Evolutionary conservation across 2,888 invertebrate genomes (phyloP), one percentile per base, ranked within the genome.

Genomic region (Hypolimnas misippus): DNA sequence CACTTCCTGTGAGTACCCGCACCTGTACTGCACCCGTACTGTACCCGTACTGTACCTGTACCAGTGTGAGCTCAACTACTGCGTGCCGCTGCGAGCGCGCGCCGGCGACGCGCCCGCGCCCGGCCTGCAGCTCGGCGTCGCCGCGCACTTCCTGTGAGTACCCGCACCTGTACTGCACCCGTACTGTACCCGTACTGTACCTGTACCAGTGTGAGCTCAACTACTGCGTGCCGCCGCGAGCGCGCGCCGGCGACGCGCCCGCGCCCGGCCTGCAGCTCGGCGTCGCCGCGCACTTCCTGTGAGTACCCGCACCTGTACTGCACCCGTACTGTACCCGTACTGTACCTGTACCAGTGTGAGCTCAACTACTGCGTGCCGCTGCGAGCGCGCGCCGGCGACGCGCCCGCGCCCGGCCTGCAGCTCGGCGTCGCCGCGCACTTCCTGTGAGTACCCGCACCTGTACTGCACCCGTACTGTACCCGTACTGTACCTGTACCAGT

Each of bases 31-130:
- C 16, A 1, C 31, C 31, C 31, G 31, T 8, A 31, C 31, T 1
- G 8, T 8, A 1, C 31, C 33, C 2, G 33, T 33, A 33, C 29
- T 6, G 33, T 8, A 10, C 6, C 1, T 12, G 8, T 12, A 12
- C 99, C 58, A n/a, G n/a, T n/a, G n/a, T n/a, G 99, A 99, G 93
- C 93, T 99, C 57, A 99, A 99, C 93, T 98, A 99, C 90, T 96
- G 97, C 83, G 87, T 96, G 76, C 99, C 99, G 44, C 75, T 96
- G 58, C 87, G 91, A 51, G 94, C 93, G 67, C 92, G 93, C 70
- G 85, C 92, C 64, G 94, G 93, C 12, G 98, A 98, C 87, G 90
- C 85, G 72, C 72, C 93, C 58, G 89, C 93, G 55, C 93, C 94
- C 67, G 97, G 97, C 46, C 93, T 97, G 73, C 97, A 97, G 88